Evolutionary conservation across 2,888 invertebrate genomes (phyloP), one percentile per base, ranked within the genome.

Genomic region (Coenonympha glycerion): DNA sequence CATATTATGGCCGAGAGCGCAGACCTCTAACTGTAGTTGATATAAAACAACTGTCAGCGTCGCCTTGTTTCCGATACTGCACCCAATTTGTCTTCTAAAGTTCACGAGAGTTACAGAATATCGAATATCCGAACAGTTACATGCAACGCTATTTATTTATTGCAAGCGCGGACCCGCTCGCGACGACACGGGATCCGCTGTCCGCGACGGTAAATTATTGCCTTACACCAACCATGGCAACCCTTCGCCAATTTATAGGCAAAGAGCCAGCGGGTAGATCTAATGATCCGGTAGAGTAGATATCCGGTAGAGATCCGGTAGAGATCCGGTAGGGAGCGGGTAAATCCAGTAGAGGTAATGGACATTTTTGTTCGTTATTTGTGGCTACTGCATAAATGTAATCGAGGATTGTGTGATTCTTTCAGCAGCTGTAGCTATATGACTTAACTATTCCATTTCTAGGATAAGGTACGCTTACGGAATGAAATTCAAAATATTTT

Each of bases 101-200:
- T 74, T 74, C 69, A 72, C 65, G 63, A 69, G 59, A 65, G 65
- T 65, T 67, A 64, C 68, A 71, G 68, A 62, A 68, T 79, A 79
- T 81, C 75, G 65, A 65, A 74, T 79, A 73, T 68, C 78, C 61
- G 53, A 66, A 64, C 61, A 56, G 61, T 64, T 61, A 69, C 71
- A 71, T 65, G 73, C 70, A 71, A 71, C 66, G 65, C 67, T 67
- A 68, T 70, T 71, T 76, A 80, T 80, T 79, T 78, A 73, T 73
- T 69, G 66, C 71, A 60, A 60, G 62, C 66, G 67, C 65, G 55
- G 61, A 53, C 59, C 59, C 59, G 61, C 60, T 52, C 63, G 61
- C 67, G 58, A 66, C 75, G 73, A 82, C 80, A 76, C 63, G 66
- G 72, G 65, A 73, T 76, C 76, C 69, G 65, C 67, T 71, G 79